Evolutionary conservation across 2,888 invertebrate species (phyloP).

Genomic region (Tetragnatha montana): DNA sequence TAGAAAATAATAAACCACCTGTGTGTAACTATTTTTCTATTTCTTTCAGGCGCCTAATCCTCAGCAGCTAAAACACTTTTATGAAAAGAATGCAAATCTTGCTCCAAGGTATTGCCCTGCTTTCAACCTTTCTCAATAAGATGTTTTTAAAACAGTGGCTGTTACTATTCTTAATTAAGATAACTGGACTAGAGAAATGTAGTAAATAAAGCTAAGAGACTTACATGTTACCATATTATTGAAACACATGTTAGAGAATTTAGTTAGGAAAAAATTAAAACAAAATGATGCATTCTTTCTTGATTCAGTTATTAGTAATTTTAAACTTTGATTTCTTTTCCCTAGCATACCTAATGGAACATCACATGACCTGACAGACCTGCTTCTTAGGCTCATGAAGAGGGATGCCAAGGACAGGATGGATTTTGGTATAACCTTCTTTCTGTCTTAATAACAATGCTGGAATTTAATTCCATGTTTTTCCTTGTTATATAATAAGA

Average conservation of each 20-base stretch:
- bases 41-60: slow-evolving; percentile 89
- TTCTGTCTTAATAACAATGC: background rate
- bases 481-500: background rate
- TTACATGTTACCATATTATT: too few species aligned
- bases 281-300: too few species aligned
- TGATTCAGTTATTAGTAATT: too few species aligned
- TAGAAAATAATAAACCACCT: too few species aligned
- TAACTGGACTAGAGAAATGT: too few species aligned
- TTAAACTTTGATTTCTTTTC: too few species aligned
- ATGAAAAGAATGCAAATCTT: slow-evolving; percentile 94
- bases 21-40: too few species aligned
- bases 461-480: background rate
- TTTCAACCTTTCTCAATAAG: background rate
- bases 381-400: slow-evolving; percentile 88
- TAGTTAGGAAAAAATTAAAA: too few species aligned
- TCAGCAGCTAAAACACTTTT: slow-evolving; percentile 96
- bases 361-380: slow-evolving; percentile 89
- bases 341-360: slow-evolving; percentile 93
- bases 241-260: too few species aligned
- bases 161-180: too few species aligned
- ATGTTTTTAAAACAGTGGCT: background rate
- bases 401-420: slow-evolving; percentile 96
- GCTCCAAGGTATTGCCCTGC: slow-evolving; percentile 84
- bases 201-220: too few species aligned
- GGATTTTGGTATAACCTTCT: slow-evolving; percentile 83